Evolutionary conservation across 2,797 vertebrate species (phyloP), one percentile per base, ranked within the genome.

Genomic region (Gallirallus australis): DNA sequence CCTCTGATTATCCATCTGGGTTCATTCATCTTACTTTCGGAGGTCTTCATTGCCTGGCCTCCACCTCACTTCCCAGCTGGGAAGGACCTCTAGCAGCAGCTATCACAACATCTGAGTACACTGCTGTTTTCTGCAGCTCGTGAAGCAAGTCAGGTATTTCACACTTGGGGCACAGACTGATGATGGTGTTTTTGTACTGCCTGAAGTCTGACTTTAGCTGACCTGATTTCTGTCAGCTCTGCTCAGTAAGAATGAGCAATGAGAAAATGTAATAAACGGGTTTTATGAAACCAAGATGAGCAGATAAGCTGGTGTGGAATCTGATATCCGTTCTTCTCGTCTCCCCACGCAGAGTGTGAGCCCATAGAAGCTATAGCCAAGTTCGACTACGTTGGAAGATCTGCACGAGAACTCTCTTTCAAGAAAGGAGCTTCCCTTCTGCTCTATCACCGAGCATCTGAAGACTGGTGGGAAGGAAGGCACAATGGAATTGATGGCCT

Each of bases 381-480:
- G 97, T 99, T 99, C 84, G 99, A 99, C 98, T 99, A 99, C 1
- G 89, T 98, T 15, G 99, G 99, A 69, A 99, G 99, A 78, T 99
- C 99, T 11, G 99, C 99, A 50, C 98, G 99, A 89, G 99, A 99
- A 82, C 94, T 99, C 94, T 99, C 99, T 94, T 99, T 99, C 98
- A 99, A 99, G 98, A 99, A 99, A 97, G 99, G 99, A 5, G 99
- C 99, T 30, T 99, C 99, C 20, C 97, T 99, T 92, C 98, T 99
- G 96, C 98, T 99, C 65, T 99, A 99, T 78, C 99, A 99, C 96
- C 98, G 99, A 16, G 99, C 99, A 0, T 99, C 99, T 2, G 99
- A 99, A 70, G 99, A 99, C 98, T 99, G 99, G 99, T 99, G 99
- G 99, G 99, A 99, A 98, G 99, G 99, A 68, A 98, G 99, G 31